Evolutionary conservation across 2,888 invertebrate genomes (phyloP).

Genomic region (Entomobrya multifasciata): DNA sequence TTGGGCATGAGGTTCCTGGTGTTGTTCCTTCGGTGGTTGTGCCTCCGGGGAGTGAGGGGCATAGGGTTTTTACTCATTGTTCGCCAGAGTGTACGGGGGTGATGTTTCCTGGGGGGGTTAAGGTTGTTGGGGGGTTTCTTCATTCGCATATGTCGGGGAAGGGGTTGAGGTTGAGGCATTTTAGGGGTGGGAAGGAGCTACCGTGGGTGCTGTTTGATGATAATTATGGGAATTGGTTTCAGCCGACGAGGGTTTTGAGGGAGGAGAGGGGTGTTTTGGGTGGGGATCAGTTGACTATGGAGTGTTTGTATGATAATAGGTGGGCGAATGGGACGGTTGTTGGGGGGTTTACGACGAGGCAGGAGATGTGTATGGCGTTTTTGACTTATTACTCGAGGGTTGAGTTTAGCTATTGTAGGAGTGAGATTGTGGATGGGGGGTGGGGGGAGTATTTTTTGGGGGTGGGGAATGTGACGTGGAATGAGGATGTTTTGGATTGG

Average conservation of each 20-base stretch:
- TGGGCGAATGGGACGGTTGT: neutral
- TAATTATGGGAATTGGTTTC: constrained; percentile 5
- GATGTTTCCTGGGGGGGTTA: constrained; percentile 85
- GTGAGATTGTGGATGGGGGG: neutral
- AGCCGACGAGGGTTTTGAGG: neutral
- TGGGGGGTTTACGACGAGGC: neutral
- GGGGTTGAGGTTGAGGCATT: neutral
- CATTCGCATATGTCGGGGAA: neutral
- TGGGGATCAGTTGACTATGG: constrained; percentile 27
- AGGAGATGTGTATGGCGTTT: constrained; percentile 20
- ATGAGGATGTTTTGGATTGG: neutral
- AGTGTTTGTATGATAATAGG: constrained; percentile 34
- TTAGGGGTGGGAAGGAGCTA: constrained; percentile 8
- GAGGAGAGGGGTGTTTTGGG: neutral
- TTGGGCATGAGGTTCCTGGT: constrained; percentile 19
- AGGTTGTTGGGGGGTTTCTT: constrained; percentile 80
- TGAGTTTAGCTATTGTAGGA: neutral
- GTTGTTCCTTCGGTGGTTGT: neutral
- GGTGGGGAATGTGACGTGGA: neutral
- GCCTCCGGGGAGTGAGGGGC: neutral
- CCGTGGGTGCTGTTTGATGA: constrained; percentile 27
- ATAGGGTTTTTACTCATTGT: constrained; percentile 24
- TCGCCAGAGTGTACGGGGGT: constrained; percentile 86
- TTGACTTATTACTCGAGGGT: constrained; percentile 1
- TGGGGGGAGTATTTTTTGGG: neutral